These are phyloP conservation scores for Euura lappo DNA, from an alignment of 1,140 invertebrate genomes.

Conservation along the genomic window DNA sequence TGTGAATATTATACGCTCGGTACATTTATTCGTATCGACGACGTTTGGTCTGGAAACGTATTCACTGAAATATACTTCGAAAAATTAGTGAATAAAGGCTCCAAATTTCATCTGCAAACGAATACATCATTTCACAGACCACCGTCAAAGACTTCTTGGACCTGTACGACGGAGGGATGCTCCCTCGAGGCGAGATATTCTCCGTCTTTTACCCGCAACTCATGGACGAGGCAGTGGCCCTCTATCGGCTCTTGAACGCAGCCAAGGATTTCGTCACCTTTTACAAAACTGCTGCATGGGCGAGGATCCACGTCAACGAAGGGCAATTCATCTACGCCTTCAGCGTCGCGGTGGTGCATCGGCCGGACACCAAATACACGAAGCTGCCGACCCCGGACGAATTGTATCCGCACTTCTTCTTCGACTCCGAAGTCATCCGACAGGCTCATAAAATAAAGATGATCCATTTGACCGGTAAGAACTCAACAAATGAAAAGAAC, in stretches of 20 bases:
- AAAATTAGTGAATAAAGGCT: too few species aligned
- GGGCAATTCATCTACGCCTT: constrained; percentile 66
- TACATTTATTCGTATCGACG: constrained; percentile 7
- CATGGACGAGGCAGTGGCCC: constrained; percentile 58
- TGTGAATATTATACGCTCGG: not conserved
- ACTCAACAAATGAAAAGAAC: too few species aligned
- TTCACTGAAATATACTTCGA: too few species aligned
- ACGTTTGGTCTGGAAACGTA: too few species aligned
- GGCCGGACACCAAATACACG: constrained; percentile 64
- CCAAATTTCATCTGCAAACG: not conserved
- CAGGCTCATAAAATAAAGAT: constrained; percentile 66
- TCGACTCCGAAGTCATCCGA: constrained; percentile 58
- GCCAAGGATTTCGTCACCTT: constrained; percentile 71
- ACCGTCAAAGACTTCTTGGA: constrained; percentile 47
- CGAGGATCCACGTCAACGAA: constrained; percentile 66
- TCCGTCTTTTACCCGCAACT: constrained; percentile 60
- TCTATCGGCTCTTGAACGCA: constrained; percentile 66
- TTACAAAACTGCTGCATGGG: constrained; percentile 67
- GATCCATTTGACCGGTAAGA: constrained; percentile 33
- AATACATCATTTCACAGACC: constrained; percentile 33
- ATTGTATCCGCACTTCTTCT: constrained; percentile 68
- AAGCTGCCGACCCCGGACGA: constrained; percentile 69
- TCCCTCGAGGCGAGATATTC: constrained; percentile 64
- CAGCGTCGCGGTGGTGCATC: constrained; percentile 65
- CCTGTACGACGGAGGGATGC: constrained; percentile 48